phyloP scores from a whole-genome alignment of 2,797 vertebrate species.

The Danio aesculapii region DNA sequence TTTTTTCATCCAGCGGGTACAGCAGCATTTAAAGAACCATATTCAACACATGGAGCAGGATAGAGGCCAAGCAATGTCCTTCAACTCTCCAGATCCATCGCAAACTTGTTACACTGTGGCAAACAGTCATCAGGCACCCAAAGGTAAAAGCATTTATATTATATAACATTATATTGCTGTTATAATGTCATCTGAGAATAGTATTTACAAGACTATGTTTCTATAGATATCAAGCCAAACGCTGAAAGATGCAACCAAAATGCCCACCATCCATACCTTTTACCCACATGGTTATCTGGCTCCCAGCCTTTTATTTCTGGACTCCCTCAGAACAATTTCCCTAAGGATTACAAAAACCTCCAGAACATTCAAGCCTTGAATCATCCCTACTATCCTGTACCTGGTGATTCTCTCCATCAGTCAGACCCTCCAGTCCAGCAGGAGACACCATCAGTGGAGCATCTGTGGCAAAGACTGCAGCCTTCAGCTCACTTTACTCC shows the following conservation, averaged over 20 bases:
- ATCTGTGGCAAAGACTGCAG: conserved; percentile 23
- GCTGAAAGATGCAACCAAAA: conserved; percentile 48
- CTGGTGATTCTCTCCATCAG: conserved; percentile 49
- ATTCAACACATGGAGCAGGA: conserved; percentile 56
- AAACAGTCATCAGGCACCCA: background rate
- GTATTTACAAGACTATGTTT: background rate
- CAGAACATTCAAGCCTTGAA: conserved; percentile 47
- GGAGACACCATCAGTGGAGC: conserved; percentile 34
- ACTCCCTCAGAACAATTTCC: conserved; percentile 48
- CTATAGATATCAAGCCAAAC: conserved; percentile 36
- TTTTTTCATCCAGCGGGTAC: conserved; percentile 63
- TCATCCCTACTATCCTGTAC: background rate
- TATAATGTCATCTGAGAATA: background rate
- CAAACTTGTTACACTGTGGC: background rate
- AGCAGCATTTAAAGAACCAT: conserved; percentile 59
- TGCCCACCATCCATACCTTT: background rate
- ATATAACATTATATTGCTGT: too few relatives aligned
- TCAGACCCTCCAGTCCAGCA: conserved; percentile 47
- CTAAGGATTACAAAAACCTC: conserved; percentile 42
- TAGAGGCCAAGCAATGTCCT: conserved; percentile 14
- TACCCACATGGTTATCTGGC: conserved; percentile 64
- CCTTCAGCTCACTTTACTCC: conserved; percentile 22
- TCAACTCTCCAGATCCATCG: conserved; percentile 58
- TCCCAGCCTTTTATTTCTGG: conserved; percentile 39
- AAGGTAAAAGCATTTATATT: conserved; percentile 34